A percentile compares a stretch with the other conserved stretches of the same genome.
phyloP scores from a whole-genome alignment of 2,888 invertebrate species.

The Tholera decimalis region DNA sequence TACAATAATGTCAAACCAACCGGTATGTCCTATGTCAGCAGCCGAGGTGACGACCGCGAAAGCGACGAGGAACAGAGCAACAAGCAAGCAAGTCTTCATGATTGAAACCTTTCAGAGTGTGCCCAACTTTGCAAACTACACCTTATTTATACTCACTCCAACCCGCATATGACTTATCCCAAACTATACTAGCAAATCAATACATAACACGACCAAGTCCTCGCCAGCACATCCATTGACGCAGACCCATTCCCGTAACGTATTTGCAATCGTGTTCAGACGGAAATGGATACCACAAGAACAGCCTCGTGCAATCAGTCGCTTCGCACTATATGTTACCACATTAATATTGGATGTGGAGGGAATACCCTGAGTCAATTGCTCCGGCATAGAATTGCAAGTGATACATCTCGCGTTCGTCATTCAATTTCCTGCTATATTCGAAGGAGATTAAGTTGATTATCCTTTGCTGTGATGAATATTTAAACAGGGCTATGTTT shows the following conservation, averaged over 20 bases:
- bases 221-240: conserved; percentile 64
- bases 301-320: conserved; percentile 43
- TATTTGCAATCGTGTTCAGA: conserved; percentile 30
- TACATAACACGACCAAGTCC: conserved; percentile 41
- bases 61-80: conserved; percentile 67
- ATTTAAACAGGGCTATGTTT: conserved; percentile 50
- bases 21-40: conserved; percentile 35
- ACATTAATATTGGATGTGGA: conserved; percentile 77
- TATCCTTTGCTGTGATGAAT: conserved; percentile 41
- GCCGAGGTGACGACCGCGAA: conserved; percentile 55
- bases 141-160: conserved; percentile 75
- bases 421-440: conserved; percentile 53
- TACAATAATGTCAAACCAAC: too few relatives aligned
- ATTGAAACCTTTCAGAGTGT: conserved; percentile 67
- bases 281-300: conserved; percentile 49
- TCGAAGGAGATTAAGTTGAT: conserved; percentile 42
- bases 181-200: conserved; percentile 52
- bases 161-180: conserved; percentile 59
- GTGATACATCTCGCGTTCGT: conserved; percentile 69
- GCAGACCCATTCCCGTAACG: conserved; percentile 22
- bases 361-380: conserved; percentile 84
- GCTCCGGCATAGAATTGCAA: conserved; percentile 77
- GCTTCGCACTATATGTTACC: conserved; percentile 53
- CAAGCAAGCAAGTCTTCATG: conserved; percentile 75
- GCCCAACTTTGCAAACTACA: conserved; percentile 63